These are phyloP conservation scores for Oryzias celebensis DNA, from an alignment of 2,113 vertebrate species.

Conservation along the genomic window DNA sequence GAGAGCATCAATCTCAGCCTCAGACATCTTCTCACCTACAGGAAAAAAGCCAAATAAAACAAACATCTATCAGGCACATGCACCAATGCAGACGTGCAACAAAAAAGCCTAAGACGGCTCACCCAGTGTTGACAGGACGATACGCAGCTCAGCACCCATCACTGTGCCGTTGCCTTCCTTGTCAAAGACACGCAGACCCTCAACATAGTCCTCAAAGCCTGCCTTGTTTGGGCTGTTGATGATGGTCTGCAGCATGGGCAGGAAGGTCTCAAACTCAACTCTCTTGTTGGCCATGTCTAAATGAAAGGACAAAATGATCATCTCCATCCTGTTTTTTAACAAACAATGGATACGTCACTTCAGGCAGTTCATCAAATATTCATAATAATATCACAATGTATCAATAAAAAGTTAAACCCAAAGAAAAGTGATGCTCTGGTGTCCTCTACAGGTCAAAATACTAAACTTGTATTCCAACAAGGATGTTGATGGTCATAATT, in stretches of 20 bases:
- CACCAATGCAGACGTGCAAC: neutral
- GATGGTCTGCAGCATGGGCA: constrained; percentile 95
- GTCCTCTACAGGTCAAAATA: neutral
- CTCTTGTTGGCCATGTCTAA: constrained; percentile 90
- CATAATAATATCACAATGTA: neutral
- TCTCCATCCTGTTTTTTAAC: neutral
- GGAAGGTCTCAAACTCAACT: constrained; percentile 93
- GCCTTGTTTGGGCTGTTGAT: constrained; percentile 96
- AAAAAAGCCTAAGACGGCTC: constrained; percentile 14
- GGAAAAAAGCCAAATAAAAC: constrained; percentile 19
- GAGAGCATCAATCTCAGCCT: constrained; percentile 90
- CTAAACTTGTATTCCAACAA: neutral
- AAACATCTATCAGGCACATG: neutral
- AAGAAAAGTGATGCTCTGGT: neutral
- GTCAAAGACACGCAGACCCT: constrained; percentile 98
- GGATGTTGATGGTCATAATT: too few species aligned
- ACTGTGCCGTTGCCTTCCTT: constrained; percentile 99
- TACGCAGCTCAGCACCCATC: constrained; percentile 98
- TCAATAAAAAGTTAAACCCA: neutral
- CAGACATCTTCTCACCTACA: constrained; percentile 96
- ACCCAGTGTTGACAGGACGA: constrained; percentile 96
- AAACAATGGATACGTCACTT: neutral
- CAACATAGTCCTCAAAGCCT: constrained; percentile 92
- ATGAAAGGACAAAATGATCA: neutral
- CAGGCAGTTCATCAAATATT: neutral